phyloP scores from a whole-genome alignment of 2,113 vertebrate species.

The Erythrolamprus reginae region DNA sequence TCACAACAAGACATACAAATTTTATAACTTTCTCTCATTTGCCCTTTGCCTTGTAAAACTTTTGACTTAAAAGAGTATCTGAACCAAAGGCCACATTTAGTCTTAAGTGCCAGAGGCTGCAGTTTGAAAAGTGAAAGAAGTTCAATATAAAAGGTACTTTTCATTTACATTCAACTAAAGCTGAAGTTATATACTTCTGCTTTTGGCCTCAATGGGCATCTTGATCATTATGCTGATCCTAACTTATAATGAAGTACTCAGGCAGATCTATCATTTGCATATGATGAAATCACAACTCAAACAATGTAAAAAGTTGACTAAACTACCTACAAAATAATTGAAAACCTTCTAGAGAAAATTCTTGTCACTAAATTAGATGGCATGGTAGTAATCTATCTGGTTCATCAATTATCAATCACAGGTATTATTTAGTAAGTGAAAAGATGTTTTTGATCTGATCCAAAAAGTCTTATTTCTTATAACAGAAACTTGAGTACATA shows the following conservation, averaged over 20 bases:
- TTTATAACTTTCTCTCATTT: neutral
- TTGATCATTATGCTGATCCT: neutral
- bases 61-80: neutral
- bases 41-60: neutral
- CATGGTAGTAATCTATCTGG: neutral
- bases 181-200: neutral
- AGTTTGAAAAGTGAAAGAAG: neutral
- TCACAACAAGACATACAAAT: neutral
- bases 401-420: neutral
- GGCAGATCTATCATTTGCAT: neutral
- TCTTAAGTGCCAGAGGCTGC: neutral
- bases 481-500: conserved; percentile 37
- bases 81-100: neutral
- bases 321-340: neutral
- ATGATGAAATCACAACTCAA: neutral
- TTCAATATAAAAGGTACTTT: neutral
- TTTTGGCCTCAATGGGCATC: no score
- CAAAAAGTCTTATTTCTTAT: neutral
- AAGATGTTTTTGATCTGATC: neutral
- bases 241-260: neutral
- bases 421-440: neutral
- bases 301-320: neutral
- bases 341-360: neutral
- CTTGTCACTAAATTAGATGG: neutral
- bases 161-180: neutral